Percentiles rank a stretch among this genome's conserved stretches.
These are phyloP conservation scores for Pogonocherus hispidulus DNA, from an alignment of 2,888 invertebrate genomes.

Conservation along the genomic window DNA sequence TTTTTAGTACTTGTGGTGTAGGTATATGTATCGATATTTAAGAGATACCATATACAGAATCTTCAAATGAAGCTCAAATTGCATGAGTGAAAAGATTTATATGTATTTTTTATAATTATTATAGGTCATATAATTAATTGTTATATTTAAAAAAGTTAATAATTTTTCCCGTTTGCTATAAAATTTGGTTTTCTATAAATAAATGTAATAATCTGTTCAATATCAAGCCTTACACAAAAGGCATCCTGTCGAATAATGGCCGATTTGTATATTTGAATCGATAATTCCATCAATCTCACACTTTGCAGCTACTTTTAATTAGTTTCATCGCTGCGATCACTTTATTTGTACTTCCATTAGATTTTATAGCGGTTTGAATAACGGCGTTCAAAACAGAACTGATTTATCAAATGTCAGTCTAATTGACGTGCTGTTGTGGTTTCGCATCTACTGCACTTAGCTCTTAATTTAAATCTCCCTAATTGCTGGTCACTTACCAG, in stretches of 20 bases:
- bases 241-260: background rate
- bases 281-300: background rate
- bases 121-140: too few species aligned
- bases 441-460: conserved; percentile 49
- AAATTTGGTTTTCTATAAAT: too few species aligned
- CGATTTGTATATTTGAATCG: background rate
- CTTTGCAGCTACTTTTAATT: background rate
- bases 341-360: background rate
- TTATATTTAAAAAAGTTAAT: too few species aligned
- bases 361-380: conserved; percentile 11
- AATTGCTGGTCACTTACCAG: conserved; percentile 42
- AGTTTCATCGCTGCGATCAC: background rate
- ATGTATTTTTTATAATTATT: too few species aligned
- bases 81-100: too few species aligned
- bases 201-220: too few species aligned
- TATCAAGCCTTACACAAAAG: too few species aligned
- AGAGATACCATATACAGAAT: too few species aligned
- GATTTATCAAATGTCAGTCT: conserved; percentile 51
- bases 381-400: conserved; percentile 24
- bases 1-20: too few species aligned
- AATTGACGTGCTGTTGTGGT: conserved; percentile 47
- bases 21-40: too few species aligned
- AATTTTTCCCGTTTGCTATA: too few species aligned
- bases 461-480: conserved; percentile 48
- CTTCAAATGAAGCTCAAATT: too few species aligned